Conservation (phyloP, 2,113 vertebrate genomes). For the Mesocricetus auratus region DNA sequence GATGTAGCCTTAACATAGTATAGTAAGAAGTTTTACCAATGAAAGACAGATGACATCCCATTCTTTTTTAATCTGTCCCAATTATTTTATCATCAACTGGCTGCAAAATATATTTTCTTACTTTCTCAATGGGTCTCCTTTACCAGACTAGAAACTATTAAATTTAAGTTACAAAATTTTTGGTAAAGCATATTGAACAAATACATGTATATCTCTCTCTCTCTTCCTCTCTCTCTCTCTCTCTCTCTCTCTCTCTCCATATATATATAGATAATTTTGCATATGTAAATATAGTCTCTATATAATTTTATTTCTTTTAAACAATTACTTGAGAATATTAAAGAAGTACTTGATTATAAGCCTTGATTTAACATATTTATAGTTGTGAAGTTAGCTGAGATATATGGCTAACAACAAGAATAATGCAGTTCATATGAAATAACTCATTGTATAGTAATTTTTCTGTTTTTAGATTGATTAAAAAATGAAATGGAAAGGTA, state of each 20-base stretch:
- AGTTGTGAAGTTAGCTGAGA: neutral
- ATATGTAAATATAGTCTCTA: too few species aligned
- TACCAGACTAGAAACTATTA: neutral
- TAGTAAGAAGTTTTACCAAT: neutral
- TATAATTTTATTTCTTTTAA: neutral
- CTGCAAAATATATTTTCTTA: neutral
- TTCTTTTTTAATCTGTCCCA: neutral
- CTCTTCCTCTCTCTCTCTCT: too few species aligned
- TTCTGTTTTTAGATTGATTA: neutral
- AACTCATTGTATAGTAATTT: accelerated
- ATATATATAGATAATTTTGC: too few species aligned
- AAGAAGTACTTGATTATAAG: neutral
- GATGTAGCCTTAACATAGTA: neutral
- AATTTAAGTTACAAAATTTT: neutral
- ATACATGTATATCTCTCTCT: too few species aligned
- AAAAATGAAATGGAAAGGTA: neutral
- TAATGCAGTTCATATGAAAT: neutral
- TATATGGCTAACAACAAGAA: neutral
- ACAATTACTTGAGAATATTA: neutral
- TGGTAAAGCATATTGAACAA: neutral
- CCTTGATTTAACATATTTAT: neutral
- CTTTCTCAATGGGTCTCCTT: neutral
- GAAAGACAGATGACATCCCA: neutral
- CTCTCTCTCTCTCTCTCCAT: too few species aligned
- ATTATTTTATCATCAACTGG: neutral